Percentiles rank a stretch among this genome's conserved stretches.
phyloP scores from a whole-genome alignment of 2,113 vertebrate species.

The Paedocypris sp. region DNA sequence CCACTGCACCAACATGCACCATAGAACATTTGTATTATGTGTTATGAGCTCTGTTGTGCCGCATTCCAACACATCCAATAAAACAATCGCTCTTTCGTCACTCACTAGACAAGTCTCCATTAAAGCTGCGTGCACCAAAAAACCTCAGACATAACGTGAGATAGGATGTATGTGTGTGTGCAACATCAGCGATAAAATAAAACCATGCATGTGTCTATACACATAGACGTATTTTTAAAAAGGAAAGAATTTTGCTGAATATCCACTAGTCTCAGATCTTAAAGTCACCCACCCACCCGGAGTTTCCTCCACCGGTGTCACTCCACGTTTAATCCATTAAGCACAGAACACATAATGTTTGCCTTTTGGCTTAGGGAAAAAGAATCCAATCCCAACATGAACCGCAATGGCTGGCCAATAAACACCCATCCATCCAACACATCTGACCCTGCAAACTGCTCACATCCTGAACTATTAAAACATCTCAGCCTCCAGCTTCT shows the following conservation, averaged over 20 bases:
- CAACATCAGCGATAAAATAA: too few relatives aligned
- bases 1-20: too few relatives aligned
- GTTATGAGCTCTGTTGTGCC: not conserved
- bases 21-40: too few relatives aligned
- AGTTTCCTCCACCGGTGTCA: not conserved
- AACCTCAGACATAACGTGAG: not conserved
- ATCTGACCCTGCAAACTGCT: not conserved
- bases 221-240: too few relatives aligned
- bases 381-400: not conserved
- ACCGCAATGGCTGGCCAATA: not conserved
- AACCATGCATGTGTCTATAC: too few relatives aligned
- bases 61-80: slow-evolving; percentile 21
- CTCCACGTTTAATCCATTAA: not conserved
- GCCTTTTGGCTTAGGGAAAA: not conserved
- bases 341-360: not conserved
- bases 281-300: not conserved
- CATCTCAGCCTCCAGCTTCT: not conserved
- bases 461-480: not conserved
- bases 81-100: slow-evolving; percentile 12
- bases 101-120: slow-evolving; percentile 11
- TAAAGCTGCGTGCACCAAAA: slow-evolving; percentile 1
- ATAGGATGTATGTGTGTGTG: slow-evolving; percentile 1
- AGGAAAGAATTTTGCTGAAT: too few relatives aligned
- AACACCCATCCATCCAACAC: not conserved
- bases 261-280: too few relatives aligned